Evolutionary conservation across 2,888 invertebrate genomes (phyloP), one percentile per base, ranked within the genome.

Genomic region (Epirrhoe alternata): DNA sequence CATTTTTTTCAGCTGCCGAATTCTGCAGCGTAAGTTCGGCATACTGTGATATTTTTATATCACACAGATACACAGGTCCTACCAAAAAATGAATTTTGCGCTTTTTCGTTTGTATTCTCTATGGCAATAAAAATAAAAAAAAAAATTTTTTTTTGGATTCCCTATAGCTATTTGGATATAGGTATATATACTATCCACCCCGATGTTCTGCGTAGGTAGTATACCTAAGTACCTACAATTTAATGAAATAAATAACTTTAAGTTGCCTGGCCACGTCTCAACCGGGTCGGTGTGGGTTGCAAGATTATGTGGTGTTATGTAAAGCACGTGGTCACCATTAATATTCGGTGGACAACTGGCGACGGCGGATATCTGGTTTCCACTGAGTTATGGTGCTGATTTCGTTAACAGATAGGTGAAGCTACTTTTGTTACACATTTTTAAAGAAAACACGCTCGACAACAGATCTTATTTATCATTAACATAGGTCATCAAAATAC

Each of bases 301-400:
- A 52, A 66, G 59, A 66, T 66, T 66, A 62, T 59, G 66, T 55
- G 63, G 55, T 65, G 64, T 69, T 71, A 64, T 66, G 68, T 66
- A 65, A 68, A 71, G 61, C 71, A 73, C 71, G 73, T 71, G 71
- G 58, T 38, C 55, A 67, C 64, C 73, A 73, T 73, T 70, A 69
- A 70, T 73, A 69, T 73, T 69, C 49, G 59, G 63, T 53, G 53
- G 57, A 38, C 61, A 61, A 31, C 66, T 56, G 47, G 53, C 47
- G 61, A 59, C 53, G 38, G 45, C 17, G 16, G 33, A 42, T 65
- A 62, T 68, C 64, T 62, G 58, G 61, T 68, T 62, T 62, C 64
- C 49, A 38, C 47, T 61, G 54, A 64, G 35, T 58, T 64, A 68
- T 59, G 14, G 53, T 38, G 50, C 60, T 55, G 68, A 60, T 68